These are phyloP conservation scores for Muscidifurax raptorellus DNA, from an alignment of 1,140 invertebrate genomes.

Conservation along the genomic window DNA sequence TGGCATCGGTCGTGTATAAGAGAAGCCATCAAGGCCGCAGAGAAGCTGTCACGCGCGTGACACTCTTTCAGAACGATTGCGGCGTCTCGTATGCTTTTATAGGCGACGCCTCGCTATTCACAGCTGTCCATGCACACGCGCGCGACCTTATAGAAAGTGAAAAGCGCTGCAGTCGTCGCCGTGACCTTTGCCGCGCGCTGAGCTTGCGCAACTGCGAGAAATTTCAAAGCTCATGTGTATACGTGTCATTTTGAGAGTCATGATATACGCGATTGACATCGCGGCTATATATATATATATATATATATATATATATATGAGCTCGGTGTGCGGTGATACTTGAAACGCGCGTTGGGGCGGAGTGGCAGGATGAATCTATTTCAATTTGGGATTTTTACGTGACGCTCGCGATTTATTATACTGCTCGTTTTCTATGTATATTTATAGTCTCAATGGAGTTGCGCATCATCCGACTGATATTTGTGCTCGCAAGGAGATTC, in stretches of 20 bases:
- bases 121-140: not conserved
- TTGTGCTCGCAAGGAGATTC: no score
- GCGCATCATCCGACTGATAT: not conserved
- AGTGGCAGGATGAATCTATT: constrained; percentile 10
- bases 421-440: not conserved
- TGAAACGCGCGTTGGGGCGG: not conserved
- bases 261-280: not conserved
- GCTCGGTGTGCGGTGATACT: not conserved
- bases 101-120: not conserved
- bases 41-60: no score
- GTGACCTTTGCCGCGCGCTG: not conserved
- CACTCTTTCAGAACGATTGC: no score
- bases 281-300: no score
- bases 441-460: constrained; percentile 6
- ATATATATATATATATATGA: no score
- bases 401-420: not conserved
- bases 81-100: no score
- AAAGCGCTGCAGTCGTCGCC: not conserved
- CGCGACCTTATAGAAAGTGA: not conserved
- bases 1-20: not conserved
- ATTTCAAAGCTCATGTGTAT: no score
- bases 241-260: not conserved
- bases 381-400: not conserved
- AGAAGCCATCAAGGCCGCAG: not conserved
- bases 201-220: not conserved